These are phyloP conservation scores for Gastracanthus pulcherrimus DNA, from an alignment of 2,888 invertebrate genomes.

Conservation along the genomic window DNA sequence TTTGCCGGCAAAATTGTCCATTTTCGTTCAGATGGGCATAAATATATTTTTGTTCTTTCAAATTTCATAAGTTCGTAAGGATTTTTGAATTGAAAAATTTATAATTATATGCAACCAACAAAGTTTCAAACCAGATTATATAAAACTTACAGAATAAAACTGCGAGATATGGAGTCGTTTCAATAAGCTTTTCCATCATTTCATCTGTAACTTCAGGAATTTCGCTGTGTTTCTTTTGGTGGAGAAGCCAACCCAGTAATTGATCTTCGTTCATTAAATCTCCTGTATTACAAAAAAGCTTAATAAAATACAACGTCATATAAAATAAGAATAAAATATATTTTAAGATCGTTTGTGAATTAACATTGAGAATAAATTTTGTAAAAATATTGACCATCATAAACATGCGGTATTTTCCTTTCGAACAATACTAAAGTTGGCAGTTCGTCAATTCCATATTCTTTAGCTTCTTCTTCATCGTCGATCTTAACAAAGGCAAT, in stretches of 20 bases:
- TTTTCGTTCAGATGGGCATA: too few species aligned
- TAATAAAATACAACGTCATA: background rate
- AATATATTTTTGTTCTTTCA: too few species aligned
- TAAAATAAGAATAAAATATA: background rate
- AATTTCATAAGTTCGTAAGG: too few species aligned
- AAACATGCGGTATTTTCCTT: conserved; percentile 81
- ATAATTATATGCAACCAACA: conserved; percentile 75
- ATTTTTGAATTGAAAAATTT: too few species aligned
- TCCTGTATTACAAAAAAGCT: conserved; percentile 79
- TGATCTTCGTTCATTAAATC: conserved; percentile 94
- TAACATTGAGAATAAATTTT: background rate
- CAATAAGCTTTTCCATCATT: conserved; percentile 94
- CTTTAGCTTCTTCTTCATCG: conserved; percentile 91
- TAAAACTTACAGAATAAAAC: conserved; percentile 94
- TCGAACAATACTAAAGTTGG: conserved; percentile 90
- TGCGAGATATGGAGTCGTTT: conserved; percentile 88
- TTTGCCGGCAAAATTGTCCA: too few species aligned
- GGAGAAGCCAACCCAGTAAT: conserved; percentile 92
- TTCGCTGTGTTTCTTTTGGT: conserved; percentile 93
- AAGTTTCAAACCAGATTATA: too few species aligned
- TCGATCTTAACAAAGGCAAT: conserved; percentile 95
- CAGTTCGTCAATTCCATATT: conserved; percentile 90
- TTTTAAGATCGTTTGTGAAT: too few species aligned
- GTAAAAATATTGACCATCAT: conserved; percentile 78
- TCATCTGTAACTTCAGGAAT: conserved; percentile 95